phyloP scores from a whole-genome alignment of 1,140 invertebrate species.

The Eumaeus atala region DNA sequence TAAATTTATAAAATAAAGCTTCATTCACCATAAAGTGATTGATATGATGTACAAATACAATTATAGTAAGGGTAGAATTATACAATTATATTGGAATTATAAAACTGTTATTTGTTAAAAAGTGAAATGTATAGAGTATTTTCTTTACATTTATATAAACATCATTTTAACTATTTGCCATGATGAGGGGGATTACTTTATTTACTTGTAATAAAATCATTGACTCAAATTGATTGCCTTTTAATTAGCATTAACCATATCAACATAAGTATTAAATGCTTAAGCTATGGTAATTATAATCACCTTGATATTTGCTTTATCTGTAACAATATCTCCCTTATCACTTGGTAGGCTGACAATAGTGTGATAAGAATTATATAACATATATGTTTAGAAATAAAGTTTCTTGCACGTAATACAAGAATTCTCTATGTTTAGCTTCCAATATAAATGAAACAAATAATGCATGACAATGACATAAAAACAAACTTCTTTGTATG shows the following conservation, averaged over 20 bases:
- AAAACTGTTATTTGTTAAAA: constrained; percentile 44
- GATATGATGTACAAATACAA: constrained; percentile 42
- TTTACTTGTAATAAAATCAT: constrained; percentile 18
- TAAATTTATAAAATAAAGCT: neutral
- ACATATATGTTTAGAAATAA: too few species aligned
- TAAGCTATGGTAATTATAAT: too few species aligned
- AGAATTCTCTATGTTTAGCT: too few species aligned
- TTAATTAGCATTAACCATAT: neutral
- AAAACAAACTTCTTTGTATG: too few species aligned
- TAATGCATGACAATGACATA: too few species aligned
- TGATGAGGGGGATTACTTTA: constrained; percentile 45
- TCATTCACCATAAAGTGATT: neutral
- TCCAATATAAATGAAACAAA: too few species aligned
- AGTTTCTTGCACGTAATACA: too few species aligned
- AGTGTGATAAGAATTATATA: too few species aligned
- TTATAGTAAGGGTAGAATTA: constrained; percentile 18
- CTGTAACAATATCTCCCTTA: too few species aligned
- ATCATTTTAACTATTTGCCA: constrained; percentile 47
- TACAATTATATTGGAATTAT: constrained; percentile 24
- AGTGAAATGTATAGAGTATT: constrained; percentile 20
- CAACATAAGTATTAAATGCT: too few species aligned
- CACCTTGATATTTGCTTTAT: too few species aligned
- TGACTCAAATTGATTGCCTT: constrained; percentile 4
- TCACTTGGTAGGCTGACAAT: too few species aligned
- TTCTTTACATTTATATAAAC: constrained; percentile 34